Evolutionary conservation across 1,140 invertebrate genomes (phyloP), one percentile per base, ranked within the genome.

Genomic region (Trichomalopsis sarcophagae): DNA sequence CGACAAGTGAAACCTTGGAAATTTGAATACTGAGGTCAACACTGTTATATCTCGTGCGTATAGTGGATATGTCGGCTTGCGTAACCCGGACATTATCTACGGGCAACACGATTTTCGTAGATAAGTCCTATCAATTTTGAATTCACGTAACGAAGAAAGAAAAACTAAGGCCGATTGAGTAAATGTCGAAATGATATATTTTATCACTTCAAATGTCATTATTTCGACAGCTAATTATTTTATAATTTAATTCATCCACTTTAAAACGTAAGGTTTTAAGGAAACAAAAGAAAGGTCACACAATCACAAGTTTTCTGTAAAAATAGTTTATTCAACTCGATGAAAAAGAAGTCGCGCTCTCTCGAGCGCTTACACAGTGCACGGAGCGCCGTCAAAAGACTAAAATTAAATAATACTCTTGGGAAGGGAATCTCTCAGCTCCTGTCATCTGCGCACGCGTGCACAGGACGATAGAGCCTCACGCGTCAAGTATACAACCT

Each of bases 261-360:
- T 40, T 9, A 9, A 40, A 5, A 9, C 40, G 1, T 7, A 44
- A 10, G 40, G 9, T 9, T 44, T 44, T 27, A 27, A 13, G 44
- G 27, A 62, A 75, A 40, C 3, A 10, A 27, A 17, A 78, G 5
- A 80, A 30, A 36, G 1, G 6, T 23, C 21, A 27, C 21, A 23
- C 2, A 27, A 27, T 9, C 23, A 68, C 1, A 36, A 13, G 2
- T 71, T 81, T 85, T 27, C 33, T 77, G 75, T 71, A 85, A 85
- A 85, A 85, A 78, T 85, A 82, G 33, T 85, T 85, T 85, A 85
- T 85, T 85, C 30, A 77, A 81, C 76, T 30, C 1, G 21, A 55
- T 85, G 40, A 68, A 81, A 85, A 81, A 81, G 68, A 47, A 23
- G 40, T 21, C 2, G 6, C 47, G 44, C 50, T 47, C 47, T 66